Percentiles rank a stretch among this genome's conserved stretches.
Evolutionary conservation across 2,888 invertebrate genomes (phyloP).

Genomic region (Idaea dimidiata): DNA sequence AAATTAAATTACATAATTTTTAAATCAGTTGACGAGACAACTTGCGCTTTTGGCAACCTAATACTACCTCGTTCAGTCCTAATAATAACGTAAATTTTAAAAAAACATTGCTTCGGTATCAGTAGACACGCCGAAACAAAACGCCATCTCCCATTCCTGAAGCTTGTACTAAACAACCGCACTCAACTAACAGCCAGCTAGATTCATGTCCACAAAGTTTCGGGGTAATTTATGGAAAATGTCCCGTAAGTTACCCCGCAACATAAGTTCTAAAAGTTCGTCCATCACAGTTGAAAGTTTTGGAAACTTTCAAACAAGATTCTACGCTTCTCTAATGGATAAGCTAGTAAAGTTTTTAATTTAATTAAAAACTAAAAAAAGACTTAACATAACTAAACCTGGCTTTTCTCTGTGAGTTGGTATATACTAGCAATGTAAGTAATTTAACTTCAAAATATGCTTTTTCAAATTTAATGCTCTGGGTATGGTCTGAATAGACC

Average conservation of each 20-base stretch:
- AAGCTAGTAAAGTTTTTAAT: conserved; percentile 20
- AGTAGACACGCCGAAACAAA: background rate
- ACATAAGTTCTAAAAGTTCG: conserved; percentile 45
- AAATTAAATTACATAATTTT: no score
- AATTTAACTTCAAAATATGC: no score
- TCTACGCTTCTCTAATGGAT: conserved; percentile 32
- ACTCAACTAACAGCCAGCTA: background rate
- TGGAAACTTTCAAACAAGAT: conserved; percentile 44
- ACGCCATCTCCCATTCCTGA: background rate
- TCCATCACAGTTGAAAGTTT: conserved; percentile 40
- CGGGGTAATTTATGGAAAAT: conserved; percentile 51
- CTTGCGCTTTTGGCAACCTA: no score
- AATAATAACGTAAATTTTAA: no score
- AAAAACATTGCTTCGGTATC: no score
- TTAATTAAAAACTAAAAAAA: conserved; percentile 4
- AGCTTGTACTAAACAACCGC: background rate
- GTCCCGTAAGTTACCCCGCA: conserved; percentile 65
- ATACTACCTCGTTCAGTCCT: no score
- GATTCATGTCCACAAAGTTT: conserved; percentile 42
- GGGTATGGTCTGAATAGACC: no score
- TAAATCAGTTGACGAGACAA: no score
- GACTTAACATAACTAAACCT: background rate
- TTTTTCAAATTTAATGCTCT: no score
- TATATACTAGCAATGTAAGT: no score
- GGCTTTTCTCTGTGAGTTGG: no score